Percentiles rank a stretch among this genome's conserved stretches.
Conservation (phyloP, 2,888 invertebrate species). For the Thereva unica region DNA sequence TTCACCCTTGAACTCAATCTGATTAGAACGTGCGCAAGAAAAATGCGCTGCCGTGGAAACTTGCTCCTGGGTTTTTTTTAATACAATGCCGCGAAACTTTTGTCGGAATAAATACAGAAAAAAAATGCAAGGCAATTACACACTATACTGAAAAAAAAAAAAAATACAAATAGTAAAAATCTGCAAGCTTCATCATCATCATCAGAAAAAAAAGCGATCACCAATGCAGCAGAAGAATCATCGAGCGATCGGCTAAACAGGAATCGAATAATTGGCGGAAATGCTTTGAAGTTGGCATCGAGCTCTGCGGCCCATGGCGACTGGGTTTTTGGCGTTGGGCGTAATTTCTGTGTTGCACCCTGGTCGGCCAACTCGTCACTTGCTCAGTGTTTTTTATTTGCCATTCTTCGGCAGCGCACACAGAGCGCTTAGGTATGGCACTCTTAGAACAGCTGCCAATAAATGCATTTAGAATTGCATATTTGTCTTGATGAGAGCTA, state of each 20-base stretch:
- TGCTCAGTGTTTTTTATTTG: slow-evolving; percentile 3
- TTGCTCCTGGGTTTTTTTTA: too few species aligned
- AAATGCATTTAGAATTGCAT: slow-evolving; percentile 34
- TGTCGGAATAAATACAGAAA: too few species aligned
- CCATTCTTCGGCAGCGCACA: not conserved
- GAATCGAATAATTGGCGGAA: slow-evolving; percentile 39
- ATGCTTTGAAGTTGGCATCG: slow-evolving; percentile 37
- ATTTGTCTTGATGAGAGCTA: slow-evolving; percentile 25
- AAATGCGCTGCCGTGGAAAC: not conserved
- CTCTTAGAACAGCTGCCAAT: slow-evolving; percentile 33
- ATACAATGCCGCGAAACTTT: too few species aligned
- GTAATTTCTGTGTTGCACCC: slow-evolving; percentile 16
- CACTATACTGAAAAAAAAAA: too few species aligned
- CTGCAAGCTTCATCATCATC: not conserved
- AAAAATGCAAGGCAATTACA: too few species aligned
- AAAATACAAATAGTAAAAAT: too few species aligned
- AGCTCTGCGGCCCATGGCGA: not conserved
- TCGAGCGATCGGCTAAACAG: not conserved
- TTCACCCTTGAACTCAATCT: slow-evolving; percentile 22
- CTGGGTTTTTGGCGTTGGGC: slow-evolving; percentile 25
- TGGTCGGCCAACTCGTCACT: slow-evolving; percentile 14
- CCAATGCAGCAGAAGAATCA: not conserved
- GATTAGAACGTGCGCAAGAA: slow-evolving; percentile 8
- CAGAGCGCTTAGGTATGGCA: not conserved
- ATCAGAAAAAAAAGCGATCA: not conserved